Conservation (phyloP, 2,888 invertebrate species). For the Ligdia adustata region DNA sequence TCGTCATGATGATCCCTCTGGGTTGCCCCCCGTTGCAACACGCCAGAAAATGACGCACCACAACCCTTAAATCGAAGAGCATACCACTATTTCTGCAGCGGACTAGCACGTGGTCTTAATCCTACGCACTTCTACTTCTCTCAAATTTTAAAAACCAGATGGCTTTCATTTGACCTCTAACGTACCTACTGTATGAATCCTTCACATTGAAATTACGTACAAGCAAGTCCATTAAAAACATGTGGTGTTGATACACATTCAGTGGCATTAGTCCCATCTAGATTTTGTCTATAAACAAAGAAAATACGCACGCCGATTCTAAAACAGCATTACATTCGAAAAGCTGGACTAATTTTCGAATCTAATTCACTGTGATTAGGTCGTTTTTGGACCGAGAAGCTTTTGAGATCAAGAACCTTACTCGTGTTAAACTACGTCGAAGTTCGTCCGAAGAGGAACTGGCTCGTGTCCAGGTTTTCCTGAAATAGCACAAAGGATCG, state of each 20-base stretch:
- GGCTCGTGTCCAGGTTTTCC: constrained; percentile 75
- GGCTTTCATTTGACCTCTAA: no score
- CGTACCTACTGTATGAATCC: no score
- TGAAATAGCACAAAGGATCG: constrained; percentile 84
- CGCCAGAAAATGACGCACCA: no score
- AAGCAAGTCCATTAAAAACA: constrained; percentile 34
- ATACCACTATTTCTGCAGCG: no score
- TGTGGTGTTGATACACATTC: constrained; percentile 33
- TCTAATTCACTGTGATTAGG: constrained; percentile 37
- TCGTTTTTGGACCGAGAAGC: constrained; percentile 40
- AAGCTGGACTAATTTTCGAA: constrained; percentile 26
- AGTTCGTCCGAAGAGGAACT: constrained; percentile 56
- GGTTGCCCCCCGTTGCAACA: no score
- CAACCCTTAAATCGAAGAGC: no score
- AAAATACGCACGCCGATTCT: constrained; percentile 43
- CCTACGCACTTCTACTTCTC: no score
- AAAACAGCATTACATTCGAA: constrained; percentile 39
- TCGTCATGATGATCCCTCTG: no score
- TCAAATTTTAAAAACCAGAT: no score
- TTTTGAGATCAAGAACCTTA: constrained; percentile 61
- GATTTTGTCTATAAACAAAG: constrained; percentile 57
- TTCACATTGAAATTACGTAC: constrained; percentile 37
- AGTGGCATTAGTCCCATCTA: constrained; percentile 49
- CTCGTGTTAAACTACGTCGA: constrained; percentile 65
- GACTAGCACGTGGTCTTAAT: no score